phyloP scores from a whole-genome alignment of 92 coral and sea anemone genomes.

The Bergia puertoricense region DNA sequence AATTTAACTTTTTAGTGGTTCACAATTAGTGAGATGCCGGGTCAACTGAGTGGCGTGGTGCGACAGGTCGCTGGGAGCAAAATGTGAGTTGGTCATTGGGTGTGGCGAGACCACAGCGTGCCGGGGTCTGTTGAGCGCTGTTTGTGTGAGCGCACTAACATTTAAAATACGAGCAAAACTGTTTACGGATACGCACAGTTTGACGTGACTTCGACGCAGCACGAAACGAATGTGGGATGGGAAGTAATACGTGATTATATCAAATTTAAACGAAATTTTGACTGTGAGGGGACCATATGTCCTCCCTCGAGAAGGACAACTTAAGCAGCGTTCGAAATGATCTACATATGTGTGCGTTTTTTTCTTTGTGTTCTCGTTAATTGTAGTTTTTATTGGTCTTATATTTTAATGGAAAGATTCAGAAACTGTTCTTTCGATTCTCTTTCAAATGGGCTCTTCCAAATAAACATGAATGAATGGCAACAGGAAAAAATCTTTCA shows the following conservation, averaged over 20 bases:
- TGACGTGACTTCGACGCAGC: neutral
- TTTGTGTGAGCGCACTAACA: neutral
- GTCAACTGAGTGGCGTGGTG: neutral
- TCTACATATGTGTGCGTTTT: too few species aligned
- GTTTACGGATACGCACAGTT: neutral
- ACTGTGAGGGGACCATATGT: too few species aligned
- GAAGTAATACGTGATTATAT: too few species aligned
- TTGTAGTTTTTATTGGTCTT: too few species aligned
- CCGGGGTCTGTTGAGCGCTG: neutral
- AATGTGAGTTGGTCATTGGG: neutral
- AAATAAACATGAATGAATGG: too few species aligned
- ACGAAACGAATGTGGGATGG: neutral
- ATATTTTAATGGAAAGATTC: too few species aligned
- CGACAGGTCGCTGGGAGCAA: neutral
- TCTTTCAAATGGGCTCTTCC: too few species aligned
- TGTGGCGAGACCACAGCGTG: neutral
- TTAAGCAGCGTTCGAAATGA: too few species aligned
- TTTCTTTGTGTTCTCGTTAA: too few species aligned
- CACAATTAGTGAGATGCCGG: neutral
- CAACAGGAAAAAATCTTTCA: too few species aligned
- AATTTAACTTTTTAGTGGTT: neutral
- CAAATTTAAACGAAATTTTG: neutral
- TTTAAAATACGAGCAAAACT: neutral
- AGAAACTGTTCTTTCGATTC: too few species aligned
- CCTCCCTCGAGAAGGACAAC: too few species aligned